Conservation (phyloP, 2,797 vertebrate species). For the Onychomys torridus region DNA sequence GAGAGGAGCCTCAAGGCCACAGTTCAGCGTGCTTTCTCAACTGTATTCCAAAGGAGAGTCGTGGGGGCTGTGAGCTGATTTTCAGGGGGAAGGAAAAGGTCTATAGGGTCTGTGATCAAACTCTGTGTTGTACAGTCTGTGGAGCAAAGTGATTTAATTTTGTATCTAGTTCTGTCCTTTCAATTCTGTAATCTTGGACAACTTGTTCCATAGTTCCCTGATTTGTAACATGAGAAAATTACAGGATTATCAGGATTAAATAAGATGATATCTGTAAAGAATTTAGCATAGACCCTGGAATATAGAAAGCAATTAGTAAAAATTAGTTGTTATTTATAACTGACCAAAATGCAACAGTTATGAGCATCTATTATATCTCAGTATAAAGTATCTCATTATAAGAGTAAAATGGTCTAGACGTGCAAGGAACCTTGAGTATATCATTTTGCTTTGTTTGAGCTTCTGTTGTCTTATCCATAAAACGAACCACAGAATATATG, state of each 20-base stretch:
- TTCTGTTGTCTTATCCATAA: constrained; percentile 40
- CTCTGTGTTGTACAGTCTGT: constrained; percentile 19
- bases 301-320: constrained; percentile 4
- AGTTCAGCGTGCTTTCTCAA: neutral
- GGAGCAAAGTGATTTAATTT: constrained; percentile 33
- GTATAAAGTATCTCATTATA: constrained; percentile 53
- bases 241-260: constrained; percentile 19
- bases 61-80: neutral
- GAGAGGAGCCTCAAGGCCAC: neutral
- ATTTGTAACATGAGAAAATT: constrained; percentile 22
- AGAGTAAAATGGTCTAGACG: constrained; percentile 17
- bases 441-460: constrained; percentile 34
- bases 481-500: constrained; percentile 37
- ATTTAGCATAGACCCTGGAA: constrained; percentile 10
- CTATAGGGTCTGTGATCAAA: neutral
- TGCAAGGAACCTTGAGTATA: neutral
- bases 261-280: neutral
- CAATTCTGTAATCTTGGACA: neutral
- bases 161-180: constrained; percentile 37
- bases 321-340: constrained; percentile 56
- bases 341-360: constrained; percentile 40
- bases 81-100: neutral
- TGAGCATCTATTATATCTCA: constrained; percentile 22
- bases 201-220: constrained; percentile 46
- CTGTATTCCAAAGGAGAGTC: neutral